Evolutionary conservation across 2,888 invertebrate species (phyloP), one percentile per base, ranked within the genome.

Genomic region (Automeris io): DNA sequence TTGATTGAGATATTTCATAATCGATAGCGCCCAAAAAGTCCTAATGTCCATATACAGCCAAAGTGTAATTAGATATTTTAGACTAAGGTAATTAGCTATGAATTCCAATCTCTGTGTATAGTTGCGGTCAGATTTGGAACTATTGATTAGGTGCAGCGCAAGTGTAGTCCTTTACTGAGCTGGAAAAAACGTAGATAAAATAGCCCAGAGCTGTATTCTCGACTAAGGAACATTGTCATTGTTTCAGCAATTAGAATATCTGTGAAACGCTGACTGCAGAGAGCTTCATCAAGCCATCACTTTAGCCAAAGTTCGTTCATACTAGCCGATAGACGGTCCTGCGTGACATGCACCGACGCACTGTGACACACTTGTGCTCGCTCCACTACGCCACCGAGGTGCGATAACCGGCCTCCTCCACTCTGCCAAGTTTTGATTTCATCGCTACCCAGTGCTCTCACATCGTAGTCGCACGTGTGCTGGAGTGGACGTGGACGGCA

Each of bases 361-460:
- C 56, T 57, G 61, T 63, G 73, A 67, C 69, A 71, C 65, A 66
- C 54, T 61, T 60, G 64, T 61, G 62, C 51, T 57, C 58, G 62
- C 56, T 58, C 54, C 61, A 49, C 51, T 46, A 56, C 61, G 59
- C 60, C 49, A 53, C 50, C 47, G 61, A 61, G 57, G 70, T 70
- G 73, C 73, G 78, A 73, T 78, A 74, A 71, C 74, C 71, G 72
- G 63, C 70, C 70, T 70, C 66, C 69, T 61, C 60, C 59, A 49
- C 49, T 60, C 60, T 63, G 75, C 74, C 75, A 74, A 80, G 75
- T 72, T 76, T 78, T 73, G 61, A 66, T 80, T 78, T 78, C 70
- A 70, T 69, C 63, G 54, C 40, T n/a, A n/a, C n/a, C n/a, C n/a
- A n/a, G n/a, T 54, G 54, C 71, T 66, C 71, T 69, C 73, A 72